Percentiles rank a stretch among this genome's conserved stretches.
phyloP scores from a whole-genome alignment of 2,888 invertebrate species.

The Perdita meconis region DNA sequence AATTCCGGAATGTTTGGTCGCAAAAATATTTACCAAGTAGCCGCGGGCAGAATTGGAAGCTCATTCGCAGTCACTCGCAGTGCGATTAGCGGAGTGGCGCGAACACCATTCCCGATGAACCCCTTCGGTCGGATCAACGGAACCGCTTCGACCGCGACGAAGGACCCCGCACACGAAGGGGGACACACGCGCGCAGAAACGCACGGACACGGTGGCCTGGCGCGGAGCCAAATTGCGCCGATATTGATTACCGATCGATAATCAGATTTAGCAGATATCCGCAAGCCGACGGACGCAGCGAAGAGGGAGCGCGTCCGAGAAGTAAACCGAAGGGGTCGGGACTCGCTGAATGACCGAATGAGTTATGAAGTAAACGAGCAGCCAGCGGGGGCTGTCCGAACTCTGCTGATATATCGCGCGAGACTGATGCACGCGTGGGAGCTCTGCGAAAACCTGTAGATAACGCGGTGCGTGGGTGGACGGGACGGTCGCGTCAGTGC shows the following conservation, averaged over 20 bases:
- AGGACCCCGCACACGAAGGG: no score
- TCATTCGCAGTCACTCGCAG: slow-evolving; percentile 29
- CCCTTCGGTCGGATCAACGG: slow-evolving; percentile 26
- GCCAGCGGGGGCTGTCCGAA: slow-evolving; percentile 1
- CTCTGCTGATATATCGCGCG: slow-evolving; percentile 35
- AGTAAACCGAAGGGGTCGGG: slow-evolving; percentile 5
- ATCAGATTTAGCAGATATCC: slow-evolving; percentile 77
- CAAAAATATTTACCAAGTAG: slow-evolving; percentile 13
- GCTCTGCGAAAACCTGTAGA: slow-evolving; percentile 24
- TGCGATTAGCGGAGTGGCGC: slow-evolving; percentile 40
- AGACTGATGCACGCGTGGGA: slow-evolving; percentile 1
- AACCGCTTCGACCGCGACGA: slow-evolving; percentile 23
- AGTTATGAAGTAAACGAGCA: slow-evolving; percentile 56
- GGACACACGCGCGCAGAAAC: slow-evolving; percentile 3
- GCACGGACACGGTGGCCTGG: slow-evolving; percentile 46
- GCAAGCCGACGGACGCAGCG: slow-evolving; percentile 25
- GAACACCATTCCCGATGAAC: slow-evolving; percentile 41
- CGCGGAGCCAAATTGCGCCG: slow-evolving; percentile 73
- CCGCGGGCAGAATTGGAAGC: not conserved
- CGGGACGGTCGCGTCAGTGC: slow-evolving; percentile 27
- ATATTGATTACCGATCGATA: slow-evolving; percentile 80
- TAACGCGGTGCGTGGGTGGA: slow-evolving; percentile 31
- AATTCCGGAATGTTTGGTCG: not conserved
- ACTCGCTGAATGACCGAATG: slow-evolving; percentile 43
- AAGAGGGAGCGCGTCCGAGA: not conserved